phyloP scores from a whole-genome alignment of 2,113 vertebrate genomes.

The Bos taurus region DNA sequence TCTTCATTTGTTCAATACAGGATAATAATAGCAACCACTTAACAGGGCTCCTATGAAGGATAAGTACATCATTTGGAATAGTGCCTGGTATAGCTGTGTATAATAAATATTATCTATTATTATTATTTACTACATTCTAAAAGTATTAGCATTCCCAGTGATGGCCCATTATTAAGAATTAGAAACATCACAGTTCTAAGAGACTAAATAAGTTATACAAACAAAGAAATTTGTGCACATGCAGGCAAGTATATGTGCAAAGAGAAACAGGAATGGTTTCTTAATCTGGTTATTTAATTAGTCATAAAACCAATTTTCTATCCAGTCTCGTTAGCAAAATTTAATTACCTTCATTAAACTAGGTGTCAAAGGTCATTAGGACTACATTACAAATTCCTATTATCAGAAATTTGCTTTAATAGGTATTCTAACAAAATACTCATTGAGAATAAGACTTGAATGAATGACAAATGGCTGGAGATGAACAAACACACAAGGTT shows the following conservation, averaged over 20 bases:
- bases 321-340: neutral
- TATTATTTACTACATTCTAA: neutral
- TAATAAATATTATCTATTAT: neutral
- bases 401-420: neutral
- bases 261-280: neutral
- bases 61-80: neutral
- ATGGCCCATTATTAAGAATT: neutral
- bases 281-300: neutral
- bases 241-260: neutral
- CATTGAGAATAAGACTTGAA: neutral
- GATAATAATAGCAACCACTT: neutral
- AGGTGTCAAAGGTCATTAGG: neutral
- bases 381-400: neutral
- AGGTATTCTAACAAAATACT: neutral
- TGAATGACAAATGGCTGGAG: neutral
- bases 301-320: neutral
- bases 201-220: neutral
- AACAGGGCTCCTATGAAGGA: neutral
- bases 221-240: neutral
- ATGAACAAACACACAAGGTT: neutral
- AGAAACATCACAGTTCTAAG: neutral
- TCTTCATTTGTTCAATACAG: neutral
- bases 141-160: neutral
- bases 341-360: constrained; percentile 19
- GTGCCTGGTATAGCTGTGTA: neutral